Evolutionary conservation across 2,797 vertebrate species (phyloP).

Genomic region (Rhabdomys pumilio): DNA sequence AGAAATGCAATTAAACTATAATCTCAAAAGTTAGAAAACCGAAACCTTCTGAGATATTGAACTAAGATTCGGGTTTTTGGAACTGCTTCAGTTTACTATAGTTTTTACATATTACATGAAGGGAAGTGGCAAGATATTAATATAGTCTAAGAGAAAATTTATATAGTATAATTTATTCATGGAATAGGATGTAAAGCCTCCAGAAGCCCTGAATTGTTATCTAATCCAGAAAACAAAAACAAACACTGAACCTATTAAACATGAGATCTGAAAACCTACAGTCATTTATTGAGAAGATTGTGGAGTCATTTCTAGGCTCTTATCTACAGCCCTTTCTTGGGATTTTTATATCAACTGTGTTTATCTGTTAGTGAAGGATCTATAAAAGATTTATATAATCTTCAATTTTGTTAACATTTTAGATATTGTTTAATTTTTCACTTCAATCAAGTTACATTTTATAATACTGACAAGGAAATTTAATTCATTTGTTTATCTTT

Average conservation of each 20-base stretch:
- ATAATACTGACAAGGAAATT: slow-evolving; percentile 66
- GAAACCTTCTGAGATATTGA: slow-evolving; percentile 16
- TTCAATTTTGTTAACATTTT: slow-evolving; percentile 66
- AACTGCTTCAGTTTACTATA: background rate
- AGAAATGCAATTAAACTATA: background rate
- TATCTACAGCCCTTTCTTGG: slow-evolving; percentile 49
- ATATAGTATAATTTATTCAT: background rate
- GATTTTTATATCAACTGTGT: slow-evolving; percentile 59
- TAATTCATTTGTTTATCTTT: background rate
- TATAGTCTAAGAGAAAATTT: slow-evolving; percentile 32
- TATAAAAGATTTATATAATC: slow-evolving; percentile 15
- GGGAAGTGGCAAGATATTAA: slow-evolving; percentile 4
- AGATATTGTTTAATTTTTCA: slow-evolving; percentile 73
- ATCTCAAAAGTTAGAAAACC: background rate
- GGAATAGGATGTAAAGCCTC: slow-evolving; percentile 34
- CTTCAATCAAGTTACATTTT: slow-evolving; percentile 64
- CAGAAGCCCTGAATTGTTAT: slow-evolving; percentile 25
- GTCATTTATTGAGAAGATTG: slow-evolving; percentile 42
- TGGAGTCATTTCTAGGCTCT: slow-evolving; percentile 4
- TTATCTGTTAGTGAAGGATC: slow-evolving; percentile 55
- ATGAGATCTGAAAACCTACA: background rate
- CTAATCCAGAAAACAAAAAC: slow-evolving; percentile 18
- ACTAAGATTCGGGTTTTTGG: background rate
- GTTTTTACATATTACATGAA: slow-evolving; percentile 15
- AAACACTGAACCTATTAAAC: slow-evolving; percentile 24